A percentile compares a stretch with the other conserved stretches of the same genome.
Conservation (phyloP, 2,888 invertebrate genomes). For the Tetropium fuscum region DNA sequence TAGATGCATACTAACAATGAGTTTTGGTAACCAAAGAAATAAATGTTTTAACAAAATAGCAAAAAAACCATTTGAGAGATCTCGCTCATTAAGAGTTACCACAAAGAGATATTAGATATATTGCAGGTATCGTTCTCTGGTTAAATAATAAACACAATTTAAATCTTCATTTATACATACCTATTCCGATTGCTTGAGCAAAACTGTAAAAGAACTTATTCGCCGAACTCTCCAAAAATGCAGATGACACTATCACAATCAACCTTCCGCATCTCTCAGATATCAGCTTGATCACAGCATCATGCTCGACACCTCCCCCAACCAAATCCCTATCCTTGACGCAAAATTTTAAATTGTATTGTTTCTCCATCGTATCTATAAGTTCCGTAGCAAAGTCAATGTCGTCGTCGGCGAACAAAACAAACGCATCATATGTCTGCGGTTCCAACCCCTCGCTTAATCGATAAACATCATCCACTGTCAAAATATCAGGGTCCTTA, state of each 20-base stretch:
- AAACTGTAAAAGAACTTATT: constrained; percentile 84
- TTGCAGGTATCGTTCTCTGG: no score
- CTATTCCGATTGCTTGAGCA: constrained; percentile 84
- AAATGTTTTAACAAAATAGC: no score
- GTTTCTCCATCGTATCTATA: constrained; percentile 72
- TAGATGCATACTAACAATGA: no score
- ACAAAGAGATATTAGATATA: no score
- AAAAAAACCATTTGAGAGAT: no score
- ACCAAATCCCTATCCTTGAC: constrained; percentile 80
- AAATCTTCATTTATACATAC: constrained; percentile 67
- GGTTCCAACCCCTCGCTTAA: constrained; percentile 53
- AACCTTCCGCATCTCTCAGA: constrained; percentile 82
- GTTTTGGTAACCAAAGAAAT: no score
- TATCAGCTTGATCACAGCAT: constrained; percentile 79
- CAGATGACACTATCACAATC: constrained; percentile 82
- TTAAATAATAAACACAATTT: no score
- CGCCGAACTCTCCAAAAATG: constrained; percentile 82
- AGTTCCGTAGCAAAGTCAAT: constrained; percentile 76
- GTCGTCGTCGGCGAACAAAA: constrained; percentile 82
- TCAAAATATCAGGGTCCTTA: constrained; percentile 55
- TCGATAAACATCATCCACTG: constrained; percentile 56
- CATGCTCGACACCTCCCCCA: constrained; percentile 78
- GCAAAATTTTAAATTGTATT: constrained; percentile 77
- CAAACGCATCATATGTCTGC: constrained; percentile 82
- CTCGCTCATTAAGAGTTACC: no score